Conservation (phyloP, 2,888 invertebrate species). For the Drosophila demipolita region DNA sequence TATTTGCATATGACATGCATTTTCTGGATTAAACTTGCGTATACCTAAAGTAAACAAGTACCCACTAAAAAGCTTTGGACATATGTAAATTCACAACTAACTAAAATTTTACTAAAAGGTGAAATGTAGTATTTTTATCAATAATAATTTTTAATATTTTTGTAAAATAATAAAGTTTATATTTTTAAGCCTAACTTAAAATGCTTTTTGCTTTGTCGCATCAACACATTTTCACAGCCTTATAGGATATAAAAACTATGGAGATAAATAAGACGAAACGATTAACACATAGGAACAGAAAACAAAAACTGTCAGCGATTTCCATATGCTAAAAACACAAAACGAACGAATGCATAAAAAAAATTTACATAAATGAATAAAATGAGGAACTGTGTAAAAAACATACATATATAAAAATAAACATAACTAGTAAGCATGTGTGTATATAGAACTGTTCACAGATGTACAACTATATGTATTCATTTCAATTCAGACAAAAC, state of each 20-base stretch:
- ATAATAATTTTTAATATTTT: too few relatives aligned
- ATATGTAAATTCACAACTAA: neutral
- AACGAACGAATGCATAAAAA: conserved; percentile 53
- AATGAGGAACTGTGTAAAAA: conserved; percentile 27
- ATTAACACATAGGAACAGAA: conserved; percentile 3
- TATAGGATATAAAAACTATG: conserved; percentile 12
- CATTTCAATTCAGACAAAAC: conserved; percentile 56
- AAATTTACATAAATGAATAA: conserved; percentile 51
- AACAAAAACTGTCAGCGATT: conserved; percentile 36
- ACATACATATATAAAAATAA: conserved; percentile 15
- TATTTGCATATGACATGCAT: conserved; percentile 28
- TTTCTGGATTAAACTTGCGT: conserved; percentile 6
- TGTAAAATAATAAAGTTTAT: neutral
- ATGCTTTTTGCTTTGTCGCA: neutral
- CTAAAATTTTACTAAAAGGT: neutral
- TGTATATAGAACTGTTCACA: conserved; percentile 5
- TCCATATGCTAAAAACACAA: conserved; percentile 51
- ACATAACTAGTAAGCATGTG: conserved; percentile 5
- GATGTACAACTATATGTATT: conserved; percentile 16
- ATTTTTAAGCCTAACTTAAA: neutral
- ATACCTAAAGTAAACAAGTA: neutral
- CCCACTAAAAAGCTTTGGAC: neutral
- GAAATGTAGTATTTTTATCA: neutral
- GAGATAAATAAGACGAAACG: conserved; percentile 7
- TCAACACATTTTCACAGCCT: neutral